Evolutionary conservation across 2,888 invertebrate species (phyloP), one percentile per base, ranked within the genome.

Genomic region (Allygus modestus): DNA sequence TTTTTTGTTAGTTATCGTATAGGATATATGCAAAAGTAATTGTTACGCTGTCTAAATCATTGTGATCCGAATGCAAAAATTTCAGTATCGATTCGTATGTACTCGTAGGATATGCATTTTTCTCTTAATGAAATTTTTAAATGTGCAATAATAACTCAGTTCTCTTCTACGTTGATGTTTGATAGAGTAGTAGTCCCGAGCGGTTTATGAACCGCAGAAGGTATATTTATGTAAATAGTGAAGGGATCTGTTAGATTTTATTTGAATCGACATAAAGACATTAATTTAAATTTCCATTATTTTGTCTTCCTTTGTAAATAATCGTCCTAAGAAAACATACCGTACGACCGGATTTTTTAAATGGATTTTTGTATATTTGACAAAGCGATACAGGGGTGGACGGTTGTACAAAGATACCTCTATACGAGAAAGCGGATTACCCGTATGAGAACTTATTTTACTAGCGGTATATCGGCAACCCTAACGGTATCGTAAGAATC

Each of bases 231-330:
- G 77, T 77, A 77, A 20, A 77, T 77, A 77, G 43, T 4, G 37
- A 46, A 46, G 46, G 43, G 51, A 28, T 46, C 77, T 77, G 77
- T 77, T 77, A 77, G 43, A 51, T 41, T 77, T 77, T 43, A 43
- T 73, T 51, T 77, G 1, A 26, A 77, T 77, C 31, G 23, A 17
- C 73, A 43, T 77, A 77, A 77, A 77, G 77, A 46, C 43, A 77
- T 51, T 77, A 46, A 41, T 77, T 77, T 77, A 43, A 77, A 77
- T 46, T 77, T 43, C 46, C 77, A 77, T 77, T 77, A 31, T 73
- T 73, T 77, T 77, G 43, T 51, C 77, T 77, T 77, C 77, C 77
- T 77, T 77, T 77, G 77, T 77, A 77, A 77, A 77, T 77, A 77
- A 46, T 77, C 51, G 41, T 77, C 77, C 41, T 77, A 77, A 46